Percentiles rank a stretch among this genome's conserved stretches.
phyloP scores from a whole-genome alignment of 2,113 vertebrate genomes.

The Sardina pilchardus region DNA sequence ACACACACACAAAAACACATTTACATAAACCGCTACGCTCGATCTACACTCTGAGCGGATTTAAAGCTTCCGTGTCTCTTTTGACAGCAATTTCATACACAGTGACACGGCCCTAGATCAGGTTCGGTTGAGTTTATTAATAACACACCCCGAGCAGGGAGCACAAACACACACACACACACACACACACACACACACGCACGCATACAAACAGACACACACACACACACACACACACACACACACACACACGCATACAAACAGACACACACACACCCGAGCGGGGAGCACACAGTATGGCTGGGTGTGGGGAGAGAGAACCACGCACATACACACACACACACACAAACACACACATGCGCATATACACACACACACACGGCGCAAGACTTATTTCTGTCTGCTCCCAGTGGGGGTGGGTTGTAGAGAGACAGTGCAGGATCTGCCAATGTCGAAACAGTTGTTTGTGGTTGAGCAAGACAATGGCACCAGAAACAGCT shows the following conservation, averaged over 20 bases:
- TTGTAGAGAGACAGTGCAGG: neutral
- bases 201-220: too few species aligned
- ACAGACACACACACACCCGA: too few species aligned
- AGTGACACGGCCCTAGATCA: neutral
- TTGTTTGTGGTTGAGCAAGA: neutral
- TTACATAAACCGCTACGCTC: neutral
- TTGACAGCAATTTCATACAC: neutral
- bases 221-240: too few species aligned
- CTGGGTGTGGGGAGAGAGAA: too few species aligned
- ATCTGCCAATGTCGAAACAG: neutral
- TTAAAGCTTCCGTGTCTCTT: slow-evolving; percentile 29
- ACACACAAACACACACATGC: too few species aligned
- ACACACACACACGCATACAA: too few species aligned
- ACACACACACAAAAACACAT: too few species aligned
- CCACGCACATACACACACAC: too few species aligned
- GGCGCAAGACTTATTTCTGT: neutral
- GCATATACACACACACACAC: neutral
- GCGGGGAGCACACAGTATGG: too few species aligned
- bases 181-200: neutral
- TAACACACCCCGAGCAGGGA: too few species aligned
- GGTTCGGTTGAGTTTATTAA: neutral
- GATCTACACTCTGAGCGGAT: slow-evolving; percentile 29
- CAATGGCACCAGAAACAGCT: neutral
- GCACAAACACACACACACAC: neutral
- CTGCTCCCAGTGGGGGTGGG: neutral